These are phyloP conservation scores for Drosophila mauritiana DNA, from an alignment of 1,140 invertebrate genomes.

Conservation along the genomic window DNA sequence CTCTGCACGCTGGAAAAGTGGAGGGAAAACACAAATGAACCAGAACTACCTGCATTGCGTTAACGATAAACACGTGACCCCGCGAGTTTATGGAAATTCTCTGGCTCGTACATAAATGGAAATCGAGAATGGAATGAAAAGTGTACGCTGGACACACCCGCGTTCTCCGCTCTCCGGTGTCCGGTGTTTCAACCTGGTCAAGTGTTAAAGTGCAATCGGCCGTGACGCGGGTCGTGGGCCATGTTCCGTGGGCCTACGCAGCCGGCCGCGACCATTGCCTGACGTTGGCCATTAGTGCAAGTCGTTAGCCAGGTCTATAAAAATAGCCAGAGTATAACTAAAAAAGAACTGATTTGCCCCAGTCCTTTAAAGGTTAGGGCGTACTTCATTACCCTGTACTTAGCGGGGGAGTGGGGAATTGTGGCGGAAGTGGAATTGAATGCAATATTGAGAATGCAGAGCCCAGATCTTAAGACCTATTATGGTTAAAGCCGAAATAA, in stretches of 20 bases:
- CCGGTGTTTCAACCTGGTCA: conserved; percentile 60
- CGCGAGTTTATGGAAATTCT: conserved; percentile 39
- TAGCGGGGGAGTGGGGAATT: neutral
- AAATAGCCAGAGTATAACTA: conserved; percentile 46
- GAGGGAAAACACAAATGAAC: conserved; percentile 48
- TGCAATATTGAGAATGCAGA: no score
- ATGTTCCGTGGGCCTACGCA: conserved; percentile 42
- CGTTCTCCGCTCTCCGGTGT: conserved; percentile 30
- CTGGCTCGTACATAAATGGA: conserved; percentile 20
- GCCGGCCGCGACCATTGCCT: conserved; percentile 51
- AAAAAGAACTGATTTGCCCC: conserved; percentile 42
- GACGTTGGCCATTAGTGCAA: conserved; percentile 73
- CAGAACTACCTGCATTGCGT: conserved; percentile 61
- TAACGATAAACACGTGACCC: conserved; percentile 77
- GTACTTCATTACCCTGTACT: conserved; percentile 2
- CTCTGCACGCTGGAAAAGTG: conserved; percentile 10
- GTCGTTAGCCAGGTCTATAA: conserved; percentile 56
- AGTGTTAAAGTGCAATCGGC: conserved; percentile 80
- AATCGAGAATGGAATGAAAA: conserved; percentile 40
- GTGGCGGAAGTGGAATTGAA: neutral
- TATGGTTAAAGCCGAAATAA: neutral
- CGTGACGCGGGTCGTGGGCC: conserved; percentile 56
- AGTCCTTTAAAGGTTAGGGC: conserved; percentile 21
- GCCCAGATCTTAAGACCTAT: neutral
- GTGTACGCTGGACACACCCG: conserved; percentile 39